Evolutionary conservation across 2,113 vertebrate genomes (phyloP).

Genomic region (Dromaius novaehollandiae): DNA sequence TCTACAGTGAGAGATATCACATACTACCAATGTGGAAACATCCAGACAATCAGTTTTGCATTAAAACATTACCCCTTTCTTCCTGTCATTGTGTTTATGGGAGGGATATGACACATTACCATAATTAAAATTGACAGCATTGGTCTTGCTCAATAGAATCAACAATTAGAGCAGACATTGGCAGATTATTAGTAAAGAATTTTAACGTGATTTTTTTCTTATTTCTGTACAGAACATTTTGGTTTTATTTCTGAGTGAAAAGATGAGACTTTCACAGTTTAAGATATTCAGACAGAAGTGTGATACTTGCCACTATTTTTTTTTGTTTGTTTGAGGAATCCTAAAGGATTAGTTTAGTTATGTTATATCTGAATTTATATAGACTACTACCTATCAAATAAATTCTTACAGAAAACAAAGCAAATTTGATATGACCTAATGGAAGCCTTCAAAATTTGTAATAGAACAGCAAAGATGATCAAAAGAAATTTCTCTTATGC

Average conservation of each 20-base stretch:
- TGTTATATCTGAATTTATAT: constrained; percentile 14
- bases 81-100: neutral
- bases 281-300: neutral
- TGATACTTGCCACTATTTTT: neutral
- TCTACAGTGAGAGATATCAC: neutral
- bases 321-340: neutral
- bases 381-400: constrained; percentile 10
- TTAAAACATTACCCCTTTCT: neutral
- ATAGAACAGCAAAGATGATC: constrained; percentile 20
- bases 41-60: neutral
- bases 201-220: neutral
- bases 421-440: constrained; percentile 60
- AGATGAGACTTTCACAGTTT: neutral
- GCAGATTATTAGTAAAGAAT: neutral
- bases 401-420: constrained; percentile 43
- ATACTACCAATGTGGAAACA: neutral
- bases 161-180: neutral
- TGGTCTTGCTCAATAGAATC: neutral
- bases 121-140: neutral
- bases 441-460: constrained; percentile 44
- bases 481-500: constrained; percentile 38
- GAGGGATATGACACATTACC: neutral
- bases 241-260: neutral
- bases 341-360: constrained; percentile 21
- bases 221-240: neutral